Base-by-base conservation (phyloP, 1,140 invertebrate species). In the Drosophila fuyamai region DNA sequence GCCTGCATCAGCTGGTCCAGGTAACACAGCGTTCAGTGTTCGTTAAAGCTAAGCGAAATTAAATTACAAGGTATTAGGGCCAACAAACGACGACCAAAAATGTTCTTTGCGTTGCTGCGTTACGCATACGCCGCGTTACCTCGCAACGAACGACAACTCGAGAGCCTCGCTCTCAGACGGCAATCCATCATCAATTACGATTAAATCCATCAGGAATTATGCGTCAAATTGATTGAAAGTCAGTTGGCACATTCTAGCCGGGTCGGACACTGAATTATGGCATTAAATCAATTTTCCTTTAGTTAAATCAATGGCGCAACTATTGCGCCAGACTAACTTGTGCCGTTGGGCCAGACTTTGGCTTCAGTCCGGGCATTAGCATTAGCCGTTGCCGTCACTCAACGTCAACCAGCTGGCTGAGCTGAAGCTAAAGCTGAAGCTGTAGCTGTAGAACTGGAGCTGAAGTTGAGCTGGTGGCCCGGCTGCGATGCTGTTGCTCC, bases 151-250 rank as follows among this genome's bases (percentile, higher is more conserved):
- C 23, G 3, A 4, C 23, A 23, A 7, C 62, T 53, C 12, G 12
- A 58, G 74, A 58, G 55, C 48, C 76, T 53, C 41, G 5, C 23
- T 55, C 23, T 38, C 63, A 62, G 63, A 62, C 57, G 62, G 77
- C 83, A 89, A 92, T 92, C 90, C 91, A 92, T 92, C 90, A 92
- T 89, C 86, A 90, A 92, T 92, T 92, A 92, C 83, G 81, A 73
- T 92, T 89, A 90, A 92, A 79, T 86, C 90, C 90, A 89, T 92
- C 90, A 92, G 86, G 83, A 92, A 92, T 92, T 92, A 92, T 92
- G 86, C 81, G 90, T 82, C 91, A 91, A 92, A 92, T 92, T 91
- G 86, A 92, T 92, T 88, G 90, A 92, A 92, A 82, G 81, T 84
- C 85, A 81, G 81, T 81, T 90, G 75, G 78, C 86, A 81, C 79